Evolutionary conservation across 2,797 vertebrate genomes (phyloP).

Genomic region (Brachyrhaphis roseni): DNA sequence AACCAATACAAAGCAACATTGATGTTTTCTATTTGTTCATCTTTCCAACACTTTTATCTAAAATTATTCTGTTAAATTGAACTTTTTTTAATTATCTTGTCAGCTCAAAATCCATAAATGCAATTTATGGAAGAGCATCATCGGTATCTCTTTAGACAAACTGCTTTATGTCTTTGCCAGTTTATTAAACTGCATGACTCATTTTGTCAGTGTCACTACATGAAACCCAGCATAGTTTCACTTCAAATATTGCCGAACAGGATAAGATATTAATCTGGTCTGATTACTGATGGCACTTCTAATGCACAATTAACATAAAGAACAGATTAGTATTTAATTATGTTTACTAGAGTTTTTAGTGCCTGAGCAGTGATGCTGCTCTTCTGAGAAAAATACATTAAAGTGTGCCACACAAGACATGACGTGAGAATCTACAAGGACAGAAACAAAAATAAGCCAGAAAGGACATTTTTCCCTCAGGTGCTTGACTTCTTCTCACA

Average conservation of each 20-base stretch:
- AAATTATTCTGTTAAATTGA: constrained; percentile 30
- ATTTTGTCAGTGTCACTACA: constrained; percentile 21
- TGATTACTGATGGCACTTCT: constrained; percentile 1
- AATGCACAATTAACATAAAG: constrained; percentile 9
- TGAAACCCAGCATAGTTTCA: constrained; percentile 13
- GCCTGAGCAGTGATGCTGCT: not conserved
- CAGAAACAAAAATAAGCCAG: constrained; percentile 54
- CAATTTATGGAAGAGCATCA: not conserved
- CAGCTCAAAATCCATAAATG: constrained; percentile 15
- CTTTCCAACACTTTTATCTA: constrained; percentile 25
- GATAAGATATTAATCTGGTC: constrained; percentile 5
- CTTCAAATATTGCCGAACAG: constrained; percentile 11
- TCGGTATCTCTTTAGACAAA: constrained; percentile 6
- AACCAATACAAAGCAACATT: constrained; percentile 8
- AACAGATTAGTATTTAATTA: not conserved
- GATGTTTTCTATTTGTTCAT: constrained; percentile 16
- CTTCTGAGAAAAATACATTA: constrained; percentile 24
- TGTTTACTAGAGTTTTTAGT: not conserved
- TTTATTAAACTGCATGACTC: constrained; percentile 41
- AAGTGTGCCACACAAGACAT: constrained; percentile 34
- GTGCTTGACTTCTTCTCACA: constrained; percentile 57
- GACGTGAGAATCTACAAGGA: constrained; percentile 61
- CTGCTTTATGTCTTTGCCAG: constrained; percentile 28
- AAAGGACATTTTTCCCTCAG: constrained; percentile 43
- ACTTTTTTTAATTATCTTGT: constrained; percentile 10